Evolutionary conservation across 92 coral and sea anemone genomes (phyloP).

Genomic region (Heliopora coerulea): DNA sequence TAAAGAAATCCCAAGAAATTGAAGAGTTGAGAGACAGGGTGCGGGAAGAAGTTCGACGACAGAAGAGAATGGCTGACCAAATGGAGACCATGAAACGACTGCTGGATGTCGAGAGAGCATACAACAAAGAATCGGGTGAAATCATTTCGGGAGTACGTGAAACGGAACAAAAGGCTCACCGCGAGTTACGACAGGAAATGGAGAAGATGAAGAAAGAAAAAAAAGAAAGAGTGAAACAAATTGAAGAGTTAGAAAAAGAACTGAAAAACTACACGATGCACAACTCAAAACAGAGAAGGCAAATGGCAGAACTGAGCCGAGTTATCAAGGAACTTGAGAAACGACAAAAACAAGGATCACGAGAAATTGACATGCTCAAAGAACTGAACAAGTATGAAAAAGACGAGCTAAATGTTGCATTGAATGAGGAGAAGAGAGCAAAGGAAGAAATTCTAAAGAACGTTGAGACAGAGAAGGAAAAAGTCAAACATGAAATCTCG

Average conservation of each 20-base stretch:
- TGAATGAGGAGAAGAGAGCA: constrained; percentile 45
- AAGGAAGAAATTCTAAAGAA: constrained; percentile 19
- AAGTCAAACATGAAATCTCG: constrained; percentile 15
- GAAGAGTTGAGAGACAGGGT: constrained; percentile 25
- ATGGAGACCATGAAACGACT: constrained; percentile 65
- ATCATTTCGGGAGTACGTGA: constrained; percentile 30
- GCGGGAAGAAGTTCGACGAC: constrained; percentile 22
- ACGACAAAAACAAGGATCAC: constrained; percentile 40
- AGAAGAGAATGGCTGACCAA: constrained; percentile 51
- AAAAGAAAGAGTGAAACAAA: constrained; percentile 5
- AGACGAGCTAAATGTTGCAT: constrained; percentile 49
- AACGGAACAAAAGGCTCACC: constrained; percentile 18
- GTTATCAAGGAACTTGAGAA: constrained; percentile 34
- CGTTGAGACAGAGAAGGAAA: constrained; percentile 17
- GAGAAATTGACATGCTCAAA: constrained; percentile 40
- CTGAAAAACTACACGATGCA: constrained; percentile 25
- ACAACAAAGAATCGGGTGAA: constrained; percentile 52
- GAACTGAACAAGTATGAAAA: constrained; percentile 51
- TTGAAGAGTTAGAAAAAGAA: constrained; percentile 26
- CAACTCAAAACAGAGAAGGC: constrained; percentile 27
- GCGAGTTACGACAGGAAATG: constrained; percentile 31
- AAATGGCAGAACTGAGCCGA: constrained; percentile 28
- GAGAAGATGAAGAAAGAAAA: constrained; percentile 27
- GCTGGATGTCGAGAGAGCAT: constrained; percentile 67
- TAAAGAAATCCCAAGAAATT: constrained; percentile 17